A percentile compares a stretch with the other conserved stretches of the same genome.
Conservation (phyloP, 2,113 vertebrate species). For the Pseudolaguvia tuberculata region DNA sequence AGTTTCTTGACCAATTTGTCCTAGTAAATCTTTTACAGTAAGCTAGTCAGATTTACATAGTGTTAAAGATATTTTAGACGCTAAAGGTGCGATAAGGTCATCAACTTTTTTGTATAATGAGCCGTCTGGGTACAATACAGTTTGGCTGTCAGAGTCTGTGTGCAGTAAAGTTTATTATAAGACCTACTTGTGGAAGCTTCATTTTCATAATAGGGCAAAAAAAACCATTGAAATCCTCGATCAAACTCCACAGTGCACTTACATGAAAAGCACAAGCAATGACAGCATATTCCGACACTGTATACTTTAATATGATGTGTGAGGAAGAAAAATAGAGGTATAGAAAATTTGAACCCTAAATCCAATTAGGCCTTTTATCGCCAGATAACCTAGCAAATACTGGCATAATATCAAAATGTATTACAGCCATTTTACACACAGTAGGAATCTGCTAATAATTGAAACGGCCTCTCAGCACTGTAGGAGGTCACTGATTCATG, state of each 20-base stretch:
- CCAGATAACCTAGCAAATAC: conserved; percentile 17
- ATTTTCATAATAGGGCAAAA: conserved; percentile 35
- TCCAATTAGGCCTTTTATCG: conserved; percentile 11
- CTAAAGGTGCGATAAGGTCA: conserved; percentile 29
- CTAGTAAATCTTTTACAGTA: neutral
- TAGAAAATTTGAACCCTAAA: neutral
- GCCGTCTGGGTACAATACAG: conserved; percentile 29
- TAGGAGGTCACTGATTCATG: conserved; percentile 29
- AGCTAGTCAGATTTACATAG: neutral
- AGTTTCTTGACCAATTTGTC: conserved; percentile 2
- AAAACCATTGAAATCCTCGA: neutral
- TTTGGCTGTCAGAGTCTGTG: conserved; percentile 29
- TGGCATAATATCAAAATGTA: conserved; percentile 30
- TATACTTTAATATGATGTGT: neutral
- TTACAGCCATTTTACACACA: conserved; percentile 23
- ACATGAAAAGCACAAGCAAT: neutral
- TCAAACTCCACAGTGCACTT: too few relatives aligned
- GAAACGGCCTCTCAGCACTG: conserved; percentile 22
- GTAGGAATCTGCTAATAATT: conserved; percentile 27
- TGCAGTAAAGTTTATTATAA: conserved; percentile 40
- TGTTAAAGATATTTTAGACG: conserved; percentile 6
- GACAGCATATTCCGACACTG: neutral
- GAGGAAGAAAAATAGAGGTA: neutral
- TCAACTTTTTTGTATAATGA: conserved; percentile 32
- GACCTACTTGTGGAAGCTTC: conserved; percentile 21